Evolutionary conservation across 2,888 invertebrate genomes (phyloP).

Genomic region (Polydrusus pterygomalis): DNA sequence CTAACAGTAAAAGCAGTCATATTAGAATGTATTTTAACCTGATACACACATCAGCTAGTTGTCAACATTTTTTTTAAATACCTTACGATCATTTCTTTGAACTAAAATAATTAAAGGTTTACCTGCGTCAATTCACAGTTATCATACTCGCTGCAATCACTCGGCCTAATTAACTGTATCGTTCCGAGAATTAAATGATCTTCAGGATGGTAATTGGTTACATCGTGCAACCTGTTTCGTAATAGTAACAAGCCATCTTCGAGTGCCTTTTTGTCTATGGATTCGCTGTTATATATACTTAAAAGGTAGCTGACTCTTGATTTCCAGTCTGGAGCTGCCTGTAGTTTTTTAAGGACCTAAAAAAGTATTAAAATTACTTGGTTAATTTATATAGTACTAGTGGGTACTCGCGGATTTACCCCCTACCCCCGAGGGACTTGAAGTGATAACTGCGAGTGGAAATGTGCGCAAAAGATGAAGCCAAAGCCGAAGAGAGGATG

Average conservation of each 20-base stretch:
- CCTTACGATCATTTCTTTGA: too few relatives aligned
- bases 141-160: constrained; percentile 68
- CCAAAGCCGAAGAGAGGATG: too few relatives aligned
- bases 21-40: too few relatives aligned
- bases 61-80: too few relatives aligned
- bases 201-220: constrained; percentile 61
- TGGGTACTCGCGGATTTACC: too few relatives aligned
- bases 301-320: constrained; percentile 59
- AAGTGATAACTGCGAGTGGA: too few relatives aligned
- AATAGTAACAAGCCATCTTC: constrained; percentile 61
- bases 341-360: constrained; percentile 64
- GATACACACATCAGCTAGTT: too few relatives aligned
- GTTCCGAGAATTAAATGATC: constrained; percentile 63
- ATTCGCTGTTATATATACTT: constrained; percentile 30
- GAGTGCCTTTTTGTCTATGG: constrained; percentile 30
- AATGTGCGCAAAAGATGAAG: too few relatives aligned
- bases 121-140: constrained; percentile 67
- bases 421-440: too few relatives aligned
- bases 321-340: constrained; percentile 62
- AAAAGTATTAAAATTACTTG: neutral
- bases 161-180: constrained; percentile 66
- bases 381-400: too few relatives aligned
- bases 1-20: too few relatives aligned
- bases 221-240: constrained; percentile 62
- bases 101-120: constrained; percentile 45